Evolutionary conservation across 2,797 vertebrate species (phyloP), one percentile per base, ranked within the genome.

Genomic region (Babyrousa celebensis): DNA sequence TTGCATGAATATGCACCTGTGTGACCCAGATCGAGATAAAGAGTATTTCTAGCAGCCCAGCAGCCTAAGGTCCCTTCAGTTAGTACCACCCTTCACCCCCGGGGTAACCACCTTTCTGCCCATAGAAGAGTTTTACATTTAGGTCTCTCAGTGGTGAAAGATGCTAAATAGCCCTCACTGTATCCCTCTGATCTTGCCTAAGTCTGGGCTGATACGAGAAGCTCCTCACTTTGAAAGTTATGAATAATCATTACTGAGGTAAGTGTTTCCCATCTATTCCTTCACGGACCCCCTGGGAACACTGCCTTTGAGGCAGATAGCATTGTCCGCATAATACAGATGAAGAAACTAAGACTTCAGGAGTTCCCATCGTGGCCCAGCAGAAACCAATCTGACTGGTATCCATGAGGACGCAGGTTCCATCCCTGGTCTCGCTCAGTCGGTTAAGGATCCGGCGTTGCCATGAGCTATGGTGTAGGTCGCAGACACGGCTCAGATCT

Each of bases 81-180:
- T 60, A 84, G 23, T 18, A 54, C 12, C n/a, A 18, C 3, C 12
- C 52, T 48, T 11, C 9, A 17, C 25, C 54, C 63, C 12, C 5
- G 48, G 27, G 20, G 23, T 29, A 71, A 12, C 36, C 25, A 72
- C 68, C 14, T 2, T 86, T 67, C 60, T 71, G 63, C 54, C 68
- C 27, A 10, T 29, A 60, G 23, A 6, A 36, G 15, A 72, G 27
- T 70, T 77, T 79, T 75, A 48, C 8, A 48, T 40, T 65, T 29
- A 52, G n/a, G 27, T 91, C 84, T 85, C 72, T 75, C 79, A 48
- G n/a, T 40, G 58, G n/a, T 89, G 20, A 92, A 68, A 79, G 71
- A 23, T 29, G 14, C 23, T 72, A 25, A 63, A 11, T 17, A 83
- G 58, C 16, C 29, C 15, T 89, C 36, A 78, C 16, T 32, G 5